These are phyloP conservation scores for Elgaria multicarinata DNA, from an alignment of 2,113 vertebrate species.

Conservation along the genomic window DNA sequence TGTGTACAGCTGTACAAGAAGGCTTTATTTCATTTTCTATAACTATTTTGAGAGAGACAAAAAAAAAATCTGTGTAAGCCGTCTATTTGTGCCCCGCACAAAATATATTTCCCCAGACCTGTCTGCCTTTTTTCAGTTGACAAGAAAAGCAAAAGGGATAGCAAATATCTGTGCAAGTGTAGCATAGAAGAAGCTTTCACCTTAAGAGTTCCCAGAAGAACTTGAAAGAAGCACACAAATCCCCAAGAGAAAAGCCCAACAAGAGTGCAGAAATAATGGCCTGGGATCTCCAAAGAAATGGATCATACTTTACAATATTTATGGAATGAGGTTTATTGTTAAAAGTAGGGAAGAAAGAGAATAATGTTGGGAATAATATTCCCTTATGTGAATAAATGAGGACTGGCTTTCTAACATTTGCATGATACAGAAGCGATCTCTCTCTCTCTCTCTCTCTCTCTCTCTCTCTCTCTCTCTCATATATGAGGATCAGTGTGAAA, in stretches of 20 bases:
- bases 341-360: constrained; percentile 11
- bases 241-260: constrained; percentile 15
- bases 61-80: neutral
- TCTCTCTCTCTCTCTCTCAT: no score
- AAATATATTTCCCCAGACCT: neutral
- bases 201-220: constrained; percentile 31
- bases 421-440: neutral
- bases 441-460: no score
- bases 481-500: constrained; percentile 11
- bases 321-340: constrained; percentile 36
- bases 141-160: constrained; percentile 13
- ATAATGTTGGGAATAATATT: constrained; percentile 6
- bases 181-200: constrained; percentile 5
- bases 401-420: neutral
- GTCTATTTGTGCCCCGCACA: neutral
- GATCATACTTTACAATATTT: constrained; percentile 48
- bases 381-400: constrained; percentile 26
- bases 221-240: constrained; percentile 2
- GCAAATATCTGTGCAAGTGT: neutral
- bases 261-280: neutral
- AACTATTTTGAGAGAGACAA: neutral
- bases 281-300: constrained; percentile 44
- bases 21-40: constrained; percentile 11
- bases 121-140: neutral
- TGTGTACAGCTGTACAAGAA: neutral